Base-by-base conservation (phyloP, 2,797 vertebrate genomes). In the Onychomys arenicola region DNA sequence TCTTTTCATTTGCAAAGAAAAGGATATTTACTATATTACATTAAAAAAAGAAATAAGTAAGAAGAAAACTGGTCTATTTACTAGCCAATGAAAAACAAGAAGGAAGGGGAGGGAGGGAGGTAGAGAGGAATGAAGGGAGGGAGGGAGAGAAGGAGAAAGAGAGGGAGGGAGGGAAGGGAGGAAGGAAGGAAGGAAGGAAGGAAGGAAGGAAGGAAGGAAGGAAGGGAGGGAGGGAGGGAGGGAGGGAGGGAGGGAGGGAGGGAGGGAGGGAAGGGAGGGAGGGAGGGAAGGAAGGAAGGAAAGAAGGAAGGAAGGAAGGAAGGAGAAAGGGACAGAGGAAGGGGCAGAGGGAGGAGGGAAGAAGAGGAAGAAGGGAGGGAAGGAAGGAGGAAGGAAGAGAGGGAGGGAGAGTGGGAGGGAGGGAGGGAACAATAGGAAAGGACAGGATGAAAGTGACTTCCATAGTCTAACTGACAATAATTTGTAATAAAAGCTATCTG, bases 1-100 rank as follows among this genome's bases (percentile, higher is more conserved):
- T 2, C 34, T 91, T 92, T 71, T 63, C 29, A 95, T 52, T 94
- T 80, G 34, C 29, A 93, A 91, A 46, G 43, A 16, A 96, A 75
- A 5, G 65, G 2, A 43, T 82, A 90, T 21, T 88, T 83, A 75
- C 2, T 90, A 14, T 13, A 3, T 0, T 16, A 55, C 63, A 71
- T n/a, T 57, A 16, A 55, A 40, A 65, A 65, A 59, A 43, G 1
- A 46, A 23, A 43, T 59, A 21, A 1, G 10, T 27, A 81, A 16
- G 8, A 21, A 29, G 16, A 29, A 73, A 71, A 67, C 1, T 40
- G 55, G 49, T 16, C 40, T n/a, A 52, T 90, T 65, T 78, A 32
- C 17, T 76, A 61, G 27, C 29, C 37, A 89, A 25, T 59, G 61
- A n/a, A 52, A 52, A 5, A 49, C 65, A 12, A 5, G 40, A 87